phyloP scores from a whole-genome alignment of 2,888 invertebrate genomes.

The Monoplex corrugatus region DNA sequence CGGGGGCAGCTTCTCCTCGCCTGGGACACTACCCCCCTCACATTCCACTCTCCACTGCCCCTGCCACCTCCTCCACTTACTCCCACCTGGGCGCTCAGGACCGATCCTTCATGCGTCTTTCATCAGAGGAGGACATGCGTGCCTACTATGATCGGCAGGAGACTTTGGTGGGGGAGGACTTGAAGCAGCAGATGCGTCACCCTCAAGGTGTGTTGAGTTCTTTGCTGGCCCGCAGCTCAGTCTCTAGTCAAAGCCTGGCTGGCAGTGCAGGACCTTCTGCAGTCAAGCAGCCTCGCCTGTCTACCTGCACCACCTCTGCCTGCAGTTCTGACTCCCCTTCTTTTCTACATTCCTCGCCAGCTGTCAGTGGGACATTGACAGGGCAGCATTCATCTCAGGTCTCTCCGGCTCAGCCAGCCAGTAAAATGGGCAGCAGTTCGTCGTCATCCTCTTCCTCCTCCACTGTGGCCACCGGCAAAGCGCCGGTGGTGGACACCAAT shows the following conservation, averaged over 20 bases:
- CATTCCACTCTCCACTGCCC: slow-evolving; percentile 29
- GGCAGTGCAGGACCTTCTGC: neutral
- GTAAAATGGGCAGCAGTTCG: slow-evolving; percentile 43
- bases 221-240: neutral
- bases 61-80: neutral
- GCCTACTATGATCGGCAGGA: slow-evolving; percentile 41
- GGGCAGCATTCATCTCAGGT: slow-evolving; percentile 53
- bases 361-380: slow-evolving; percentile 2
- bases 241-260: slow-evolving; percentile 14
- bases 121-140: slow-evolving; percentile 43
- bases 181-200: slow-evolving; percentile 41
- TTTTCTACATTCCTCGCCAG: slow-evolving; percentile 59
- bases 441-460: slow-evolving; percentile 29
- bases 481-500: neutral
- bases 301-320: neutral
- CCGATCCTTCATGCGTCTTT: neutral
- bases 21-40: slow-evolving; percentile 22
- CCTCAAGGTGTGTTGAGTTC: neutral
- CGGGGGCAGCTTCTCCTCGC: neutral
- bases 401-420: slow-evolving; percentile 34
- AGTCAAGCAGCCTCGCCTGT: slow-evolving; percentile 41
- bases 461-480: neutral
- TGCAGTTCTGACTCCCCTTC: slow-evolving; percentile 49
- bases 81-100: neutral
- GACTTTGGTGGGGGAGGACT: slow-evolving; percentile 36